Percentiles rank a stretch among this genome's conserved stretches.
Conservation (phyloP, 1,140 invertebrate genomes). For the Drosophila nigromelanica region DNA sequence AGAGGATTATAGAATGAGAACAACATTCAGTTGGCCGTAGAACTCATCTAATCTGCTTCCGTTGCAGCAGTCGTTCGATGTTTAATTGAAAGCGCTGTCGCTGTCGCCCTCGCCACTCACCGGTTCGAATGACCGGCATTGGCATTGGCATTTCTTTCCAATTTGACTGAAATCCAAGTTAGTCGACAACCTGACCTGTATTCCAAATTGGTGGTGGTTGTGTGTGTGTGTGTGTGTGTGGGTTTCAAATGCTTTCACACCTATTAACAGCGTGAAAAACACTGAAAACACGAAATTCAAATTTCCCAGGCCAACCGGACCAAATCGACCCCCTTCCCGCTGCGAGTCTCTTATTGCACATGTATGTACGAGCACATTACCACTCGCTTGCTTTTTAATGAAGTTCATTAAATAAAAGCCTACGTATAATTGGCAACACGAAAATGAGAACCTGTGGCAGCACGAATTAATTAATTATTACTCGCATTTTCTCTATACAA, state of each 20-base stretch:
- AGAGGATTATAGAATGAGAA: neutral
- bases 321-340: no score
- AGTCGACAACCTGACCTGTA: conserved; percentile 3
- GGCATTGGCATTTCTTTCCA: conserved; percentile 23
- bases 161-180: conserved; percentile 27
- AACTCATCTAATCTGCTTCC: conserved; percentile 45
- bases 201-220: neutral
- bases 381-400: neutral
- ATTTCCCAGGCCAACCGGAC: conserved; percentile 22
- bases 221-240: neutral
- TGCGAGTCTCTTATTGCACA: neutral
- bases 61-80: conserved; percentile 14
- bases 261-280: conserved; percentile 26
- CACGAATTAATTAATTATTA: conserved; percentile 60
- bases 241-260: conserved; percentile 3
- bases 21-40: conserved; percentile 1
- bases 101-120: neutral
- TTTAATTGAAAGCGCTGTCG: conserved; percentile 26
- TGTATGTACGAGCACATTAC: conserved; percentile 1
- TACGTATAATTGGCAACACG: conserved; percentile 4
- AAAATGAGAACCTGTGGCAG: conserved; percentile 35
- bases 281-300: conserved; percentile 51
- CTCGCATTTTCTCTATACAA: neutral
- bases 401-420: conserved; percentile 12
- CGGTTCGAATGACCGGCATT: conserved; percentile 5